These are phyloP conservation scores for Anas flavirostris DNA, from an alignment of 2,797 vertebrate genomes.

Conservation along the genomic window DNA sequence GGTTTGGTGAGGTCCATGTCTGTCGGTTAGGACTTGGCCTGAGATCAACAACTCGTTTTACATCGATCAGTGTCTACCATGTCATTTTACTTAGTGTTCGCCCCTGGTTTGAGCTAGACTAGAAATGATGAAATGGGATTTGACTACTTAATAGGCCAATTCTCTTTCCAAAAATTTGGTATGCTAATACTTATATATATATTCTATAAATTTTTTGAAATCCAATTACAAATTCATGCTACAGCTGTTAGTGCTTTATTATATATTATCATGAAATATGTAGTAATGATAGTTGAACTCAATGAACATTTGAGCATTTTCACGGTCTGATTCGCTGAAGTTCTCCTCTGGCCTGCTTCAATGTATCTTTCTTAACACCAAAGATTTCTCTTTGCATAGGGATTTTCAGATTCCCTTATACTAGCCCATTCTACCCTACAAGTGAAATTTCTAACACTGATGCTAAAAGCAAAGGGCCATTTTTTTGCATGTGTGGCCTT, in stretches of 20 bases:
- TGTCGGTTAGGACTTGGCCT: neutral
- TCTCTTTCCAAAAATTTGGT: neutral
- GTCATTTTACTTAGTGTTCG: neutral
- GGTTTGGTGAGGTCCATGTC: neutral
- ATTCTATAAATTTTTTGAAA: neutral
- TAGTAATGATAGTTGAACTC: neutral
- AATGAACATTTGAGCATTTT: neutral
- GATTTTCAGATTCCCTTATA: neutral
- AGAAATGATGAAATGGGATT: neutral
- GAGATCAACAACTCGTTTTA: neutral
- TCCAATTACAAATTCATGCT: neutral
- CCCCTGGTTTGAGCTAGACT: neutral
- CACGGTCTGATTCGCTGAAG: neutral
- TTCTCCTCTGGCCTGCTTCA: neutral
- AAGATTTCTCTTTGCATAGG: neutral
- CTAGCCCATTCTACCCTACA: neutral
- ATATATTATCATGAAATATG: neutral
- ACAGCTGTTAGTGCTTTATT: neutral
- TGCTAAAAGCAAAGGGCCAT: neutral
- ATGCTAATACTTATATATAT: neutral
- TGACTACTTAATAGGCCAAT: neutral
- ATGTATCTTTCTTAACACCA: neutral
- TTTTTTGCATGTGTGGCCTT: neutral
- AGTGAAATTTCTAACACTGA: accelerated
- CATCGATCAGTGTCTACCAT: neutral